A percentile compares a stretch with the other conserved stretches of the same genome.
phyloP scores from a whole-genome alignment of 2,113 vertebrate genomes.

The Calyptomena viridis region DNA sequence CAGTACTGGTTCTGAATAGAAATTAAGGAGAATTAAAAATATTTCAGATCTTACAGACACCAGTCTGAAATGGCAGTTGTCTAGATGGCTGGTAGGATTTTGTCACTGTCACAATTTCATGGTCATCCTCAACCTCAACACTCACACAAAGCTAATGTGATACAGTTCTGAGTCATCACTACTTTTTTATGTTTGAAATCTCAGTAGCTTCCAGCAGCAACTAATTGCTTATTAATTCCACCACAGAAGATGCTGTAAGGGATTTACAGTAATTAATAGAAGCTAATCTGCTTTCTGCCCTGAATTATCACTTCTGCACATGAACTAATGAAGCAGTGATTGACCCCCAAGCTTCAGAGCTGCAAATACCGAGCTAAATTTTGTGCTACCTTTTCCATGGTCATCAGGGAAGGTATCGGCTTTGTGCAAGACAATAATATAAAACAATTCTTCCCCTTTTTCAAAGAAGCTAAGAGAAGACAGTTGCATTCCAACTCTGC shows the following conservation, averaged over 20 bases:
- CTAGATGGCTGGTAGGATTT: background rate
- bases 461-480: background rate
- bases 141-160: background rate
- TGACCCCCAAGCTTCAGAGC: background rate
- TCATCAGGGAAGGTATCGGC: background rate
- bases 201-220: conserved; percentile 1
- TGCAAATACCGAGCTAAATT: background rate
- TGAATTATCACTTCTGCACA: background rate
- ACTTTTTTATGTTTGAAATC: background rate
- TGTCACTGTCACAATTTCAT: background rate
- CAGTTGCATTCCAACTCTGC: background rate
- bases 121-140: background rate
- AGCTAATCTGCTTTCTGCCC: conserved; percentile 21
- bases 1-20: background rate
- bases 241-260: conserved; percentile 7
- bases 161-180: background rate
- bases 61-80: background rate
- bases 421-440: background rate
- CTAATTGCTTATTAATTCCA: conserved; percentile 51
- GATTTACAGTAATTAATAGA: conserved; percentile 41
- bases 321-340: background rate
- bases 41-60: background rate
- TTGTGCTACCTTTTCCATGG: background rate
- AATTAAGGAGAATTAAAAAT: background rate
- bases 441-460: background rate